Evolutionary conservation across 2,797 vertebrate genomes (phyloP), one percentile per base, ranked within the genome.

Genomic region (Oryzias sinensis): DNA sequence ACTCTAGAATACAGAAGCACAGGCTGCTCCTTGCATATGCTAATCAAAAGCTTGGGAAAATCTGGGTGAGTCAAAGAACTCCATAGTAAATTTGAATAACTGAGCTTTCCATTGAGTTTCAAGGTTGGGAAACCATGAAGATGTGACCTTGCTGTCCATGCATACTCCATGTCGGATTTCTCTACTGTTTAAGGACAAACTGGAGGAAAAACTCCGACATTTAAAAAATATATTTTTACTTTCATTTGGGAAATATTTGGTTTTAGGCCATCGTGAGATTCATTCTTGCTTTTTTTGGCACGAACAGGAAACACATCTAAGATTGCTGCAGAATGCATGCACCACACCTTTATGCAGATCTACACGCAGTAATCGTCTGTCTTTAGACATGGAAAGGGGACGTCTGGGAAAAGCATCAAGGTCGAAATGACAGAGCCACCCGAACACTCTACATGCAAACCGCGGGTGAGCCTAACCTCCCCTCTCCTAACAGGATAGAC

Each of bases 1-100:
- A 90, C 90, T 91, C 90, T 86, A 84, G 86, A 88, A 87, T 88
- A 88, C 86, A 87, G 87, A 83, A 77, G 81, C 80, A 83, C 80
- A 76, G 84, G 76, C 79, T 62, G 59, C 49, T 77, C 82, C 87
- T 88, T 87, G 87, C 87, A 90, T 88, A 90, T 85, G 81, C 86
- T 88, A 85, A 86, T 86, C 56, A 62, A 74, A 86, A 85, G 87
- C 87, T 88, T 87, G 85, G 80, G 84, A 86, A 89, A 87, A 87
- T 83, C 75, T 82, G 69, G 73, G 73, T 17, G 49, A 85, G 70
- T 88, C 73, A 87, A 84, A 83, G 81, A 82, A 76, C 62, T 82
- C 76, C 61, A 65, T 58, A 58, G 66, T 61, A 80, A 80, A 89
- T 84, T 88, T 86, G 81, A 90, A 91, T 84, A 88, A 83, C 72